Percentiles rank a stretch among this genome's conserved stretches.
phyloP scores from a whole-genome alignment of 2,888 invertebrate genomes.

The Meta bourneti region DNA sequence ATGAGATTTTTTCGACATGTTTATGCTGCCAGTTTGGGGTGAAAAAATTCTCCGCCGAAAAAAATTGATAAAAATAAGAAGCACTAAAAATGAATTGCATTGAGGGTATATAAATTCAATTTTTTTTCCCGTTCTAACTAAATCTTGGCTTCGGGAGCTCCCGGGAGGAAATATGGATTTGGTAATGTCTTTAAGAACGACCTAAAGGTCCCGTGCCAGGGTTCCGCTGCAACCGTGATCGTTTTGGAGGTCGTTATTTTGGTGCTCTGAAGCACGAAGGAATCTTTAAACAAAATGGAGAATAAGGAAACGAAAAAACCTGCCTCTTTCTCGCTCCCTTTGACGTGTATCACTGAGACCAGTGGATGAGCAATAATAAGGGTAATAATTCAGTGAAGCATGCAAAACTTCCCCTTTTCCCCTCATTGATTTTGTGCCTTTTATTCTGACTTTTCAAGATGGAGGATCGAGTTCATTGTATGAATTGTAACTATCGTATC shows the following conservation, averaged over 20 bases:
- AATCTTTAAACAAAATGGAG: background rate
- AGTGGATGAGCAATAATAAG: slow-evolving; percentile 8
- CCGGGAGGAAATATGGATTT: slow-evolving; percentile 37
- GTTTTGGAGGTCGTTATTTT: slow-evolving; percentile 43
- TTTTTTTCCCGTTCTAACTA: background rate
- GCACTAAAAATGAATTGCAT: slow-evolving; percentile 27
- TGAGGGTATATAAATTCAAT: slow-evolving; percentile 36
- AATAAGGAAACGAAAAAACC: background rate
- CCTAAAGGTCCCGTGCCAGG: background rate
- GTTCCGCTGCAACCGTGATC: slow-evolving; percentile 4
- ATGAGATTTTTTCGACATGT: slow-evolving; percentile 68
- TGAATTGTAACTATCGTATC: no score
- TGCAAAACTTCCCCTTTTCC: background rate
- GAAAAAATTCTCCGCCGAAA: slow-evolving; percentile 10
- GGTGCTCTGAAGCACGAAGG: slow-evolving; percentile 17
- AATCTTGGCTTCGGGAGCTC: slow-evolving; percentile 4
- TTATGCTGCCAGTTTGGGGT: slow-evolving; percentile 46
- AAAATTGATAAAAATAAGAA: background rate
- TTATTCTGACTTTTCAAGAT: background rate
- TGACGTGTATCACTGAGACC: background rate
- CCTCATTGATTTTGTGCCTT: background rate
- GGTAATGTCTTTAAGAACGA: slow-evolving; percentile 41
- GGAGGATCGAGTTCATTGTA: no score
- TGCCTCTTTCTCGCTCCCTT: background rate
- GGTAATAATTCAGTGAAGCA: slow-evolving; percentile 37